phyloP scores from a whole-genome alignment of 1,140 invertebrate species.

The Danaus melanippus region DNA sequence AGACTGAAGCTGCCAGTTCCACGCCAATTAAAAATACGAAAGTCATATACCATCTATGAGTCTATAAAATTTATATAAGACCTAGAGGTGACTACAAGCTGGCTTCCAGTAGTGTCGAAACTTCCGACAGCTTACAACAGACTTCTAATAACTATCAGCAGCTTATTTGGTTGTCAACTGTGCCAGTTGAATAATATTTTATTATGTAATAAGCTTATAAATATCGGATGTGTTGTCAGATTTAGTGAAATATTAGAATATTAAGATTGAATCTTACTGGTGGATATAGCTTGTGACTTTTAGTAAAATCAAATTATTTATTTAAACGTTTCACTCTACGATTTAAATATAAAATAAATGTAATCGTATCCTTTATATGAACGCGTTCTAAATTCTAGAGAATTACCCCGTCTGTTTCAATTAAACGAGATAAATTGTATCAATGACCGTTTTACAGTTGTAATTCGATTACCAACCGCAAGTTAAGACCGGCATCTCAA shows the following conservation, averaged over 20 bases:
- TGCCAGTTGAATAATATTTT: constrained; percentile 55
- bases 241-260: constrained; percentile 22
- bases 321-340: no score
- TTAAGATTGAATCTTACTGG: constrained; percentile 21
- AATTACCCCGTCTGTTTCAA: constrained; percentile 47
- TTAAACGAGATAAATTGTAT: constrained; percentile 67
- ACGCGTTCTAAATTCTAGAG: no score
- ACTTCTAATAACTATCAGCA: constrained; percentile 40
- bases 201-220: constrained; percentile 50
- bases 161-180: constrained; percentile 47
- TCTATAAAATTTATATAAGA: constrained; percentile 44
- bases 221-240: constrained; percentile 25
- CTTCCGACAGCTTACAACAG: constrained; percentile 55
- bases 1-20: constrained; percentile 15
- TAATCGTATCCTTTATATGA: no score
- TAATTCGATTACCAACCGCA: constrained; percentile 55
- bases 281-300: no score
- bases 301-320: no score
- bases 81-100: constrained; percentile 35
- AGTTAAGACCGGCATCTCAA: constrained; percentile 29
- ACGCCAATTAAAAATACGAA: constrained; percentile 23
- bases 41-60: constrained; percentile 18
- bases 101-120: constrained; percentile 44
- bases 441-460: constrained; percentile 44
- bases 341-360: no score